Evolutionary conservation across 2,113 vertebrate genomes (phyloP).

Genomic region (Catharus fuscescens): DNA sequence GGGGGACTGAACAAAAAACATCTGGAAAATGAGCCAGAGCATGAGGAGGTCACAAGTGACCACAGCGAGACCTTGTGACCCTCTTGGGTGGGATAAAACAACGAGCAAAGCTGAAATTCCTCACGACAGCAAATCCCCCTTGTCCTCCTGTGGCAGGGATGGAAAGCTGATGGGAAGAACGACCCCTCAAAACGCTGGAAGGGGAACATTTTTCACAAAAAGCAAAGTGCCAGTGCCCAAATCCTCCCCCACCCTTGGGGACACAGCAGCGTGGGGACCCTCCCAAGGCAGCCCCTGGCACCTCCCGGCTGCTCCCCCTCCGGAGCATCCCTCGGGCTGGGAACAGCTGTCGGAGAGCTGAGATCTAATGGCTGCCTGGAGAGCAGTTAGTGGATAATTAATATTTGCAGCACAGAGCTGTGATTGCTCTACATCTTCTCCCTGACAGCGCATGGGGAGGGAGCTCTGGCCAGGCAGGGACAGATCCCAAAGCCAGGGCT

Average conservation of each 20-base stretch:
- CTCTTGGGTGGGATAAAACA: accelerated
- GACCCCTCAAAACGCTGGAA: accelerated
- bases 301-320: background rate
- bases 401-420: conserved; percentile 78
- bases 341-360: conserved; percentile 77
- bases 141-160: background rate
- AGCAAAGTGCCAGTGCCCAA: accelerated
- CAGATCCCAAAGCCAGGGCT: background rate
- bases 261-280: accelerated
- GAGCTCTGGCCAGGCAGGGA: background rate
- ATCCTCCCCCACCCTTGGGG: background rate
- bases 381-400: conserved; percentile 83
- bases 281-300: accelerated
- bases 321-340: background rate
- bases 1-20: background rate
- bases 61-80: accelerated
- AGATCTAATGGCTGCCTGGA: conserved; percentile 74
- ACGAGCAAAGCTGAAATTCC: background rate
- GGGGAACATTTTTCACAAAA: background rate
- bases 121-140: background rate
- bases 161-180: accelerated
- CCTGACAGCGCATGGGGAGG: conserved; percentile 38
- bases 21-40: background rate
- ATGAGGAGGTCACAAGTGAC: accelerated
- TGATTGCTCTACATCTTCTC: conserved; percentile 72